Conservation (phyloP, 2,888 invertebrate species). For the Dioctria linearis region DNA sequence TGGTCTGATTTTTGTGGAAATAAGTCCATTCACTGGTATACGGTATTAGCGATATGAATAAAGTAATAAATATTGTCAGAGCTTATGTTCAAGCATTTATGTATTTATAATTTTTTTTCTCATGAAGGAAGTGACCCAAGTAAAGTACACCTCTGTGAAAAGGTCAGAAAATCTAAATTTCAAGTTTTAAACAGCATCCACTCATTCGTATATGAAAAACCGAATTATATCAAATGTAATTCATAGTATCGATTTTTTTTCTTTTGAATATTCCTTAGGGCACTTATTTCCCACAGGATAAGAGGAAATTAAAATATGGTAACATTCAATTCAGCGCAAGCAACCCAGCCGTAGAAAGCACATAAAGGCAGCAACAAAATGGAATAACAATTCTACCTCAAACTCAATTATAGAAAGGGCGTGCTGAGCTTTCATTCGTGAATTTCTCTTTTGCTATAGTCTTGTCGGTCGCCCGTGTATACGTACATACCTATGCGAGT, state of each 20-base stretch:
- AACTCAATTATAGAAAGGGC: slow-evolving; percentile 49
- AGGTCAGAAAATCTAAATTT: too few relatives aligned
- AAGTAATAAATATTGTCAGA: too few relatives aligned
- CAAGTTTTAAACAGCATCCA: too few relatives aligned
- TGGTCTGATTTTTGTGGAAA: too few relatives aligned
- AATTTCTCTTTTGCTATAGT: slow-evolving; percentile 19
- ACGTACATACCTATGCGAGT: slow-evolving; percentile 27
- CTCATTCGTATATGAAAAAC: not conserved
- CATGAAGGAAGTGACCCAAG: too few relatives aligned
- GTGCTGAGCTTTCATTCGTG: slow-evolving; percentile 16
- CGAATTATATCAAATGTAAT: slow-evolving; percentile 12
- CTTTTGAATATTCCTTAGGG: slow-evolving; percentile 9
- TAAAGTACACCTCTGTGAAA: too few relatives aligned
- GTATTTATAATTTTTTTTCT: too few relatives aligned
- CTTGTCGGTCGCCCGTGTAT: not conserved
- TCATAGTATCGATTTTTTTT: slow-evolving; percentile 9
- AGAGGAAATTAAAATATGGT: slow-evolving; percentile 40
- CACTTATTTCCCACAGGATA: slow-evolving; percentile 29
- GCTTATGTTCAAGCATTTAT: too few relatives aligned
- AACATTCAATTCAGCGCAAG: slow-evolving; percentile 37
- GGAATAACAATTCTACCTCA: slow-evolving; percentile 47
- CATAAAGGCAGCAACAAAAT: slow-evolving; percentile 47
- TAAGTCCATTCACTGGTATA: too few relatives aligned
- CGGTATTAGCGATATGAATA: too few relatives aligned
- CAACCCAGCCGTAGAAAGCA: slow-evolving; percentile 31